phyloP scores from a whole-genome alignment of 1,140 invertebrate species.

The Papilio polyxenes region DNA sequence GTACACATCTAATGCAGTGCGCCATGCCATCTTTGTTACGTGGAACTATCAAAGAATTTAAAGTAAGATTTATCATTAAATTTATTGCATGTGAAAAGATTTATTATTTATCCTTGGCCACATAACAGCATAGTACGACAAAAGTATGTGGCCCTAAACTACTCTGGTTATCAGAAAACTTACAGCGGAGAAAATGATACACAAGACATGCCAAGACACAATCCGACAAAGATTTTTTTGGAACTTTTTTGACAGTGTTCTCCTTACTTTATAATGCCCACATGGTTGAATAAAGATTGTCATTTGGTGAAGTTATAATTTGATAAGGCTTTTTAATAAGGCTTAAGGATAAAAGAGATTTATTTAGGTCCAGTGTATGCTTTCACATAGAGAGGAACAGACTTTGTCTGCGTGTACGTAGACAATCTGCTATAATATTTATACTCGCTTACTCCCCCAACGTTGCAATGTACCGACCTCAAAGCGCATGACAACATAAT shows the following conservation, averaged over 20 bases:
- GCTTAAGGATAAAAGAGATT: slow-evolving; percentile 15
- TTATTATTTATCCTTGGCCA: background rate
- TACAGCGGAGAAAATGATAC: background rate
- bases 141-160: too few species aligned
- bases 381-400: slow-evolving; percentile 7
- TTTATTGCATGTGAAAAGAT: background rate
- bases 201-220: background rate
- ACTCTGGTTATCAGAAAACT: too few species aligned
- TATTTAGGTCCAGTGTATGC: background rate
- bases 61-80: slow-evolving; percentile 7
- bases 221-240: background rate
- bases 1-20: slow-evolving; percentile 17
- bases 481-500: slow-evolving; percentile 26
- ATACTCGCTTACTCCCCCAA: slow-evolving; percentile 9
- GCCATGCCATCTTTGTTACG: slow-evolving; percentile 9
- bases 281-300: background rate
- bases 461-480: slow-evolving; percentile 9
- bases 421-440: slow-evolving; percentile 20
- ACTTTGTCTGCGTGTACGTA: slow-evolving; percentile 11
- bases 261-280: background rate
- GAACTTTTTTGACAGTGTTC: background rate
- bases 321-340: background rate
- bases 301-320: background rate
- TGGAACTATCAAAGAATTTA: slow-evolving; percentile 21
- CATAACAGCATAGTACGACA: background rate